Evolutionary conservation across 2,797 vertebrate species (phyloP).

Genomic region (Sebastes flavidus): DNA sequence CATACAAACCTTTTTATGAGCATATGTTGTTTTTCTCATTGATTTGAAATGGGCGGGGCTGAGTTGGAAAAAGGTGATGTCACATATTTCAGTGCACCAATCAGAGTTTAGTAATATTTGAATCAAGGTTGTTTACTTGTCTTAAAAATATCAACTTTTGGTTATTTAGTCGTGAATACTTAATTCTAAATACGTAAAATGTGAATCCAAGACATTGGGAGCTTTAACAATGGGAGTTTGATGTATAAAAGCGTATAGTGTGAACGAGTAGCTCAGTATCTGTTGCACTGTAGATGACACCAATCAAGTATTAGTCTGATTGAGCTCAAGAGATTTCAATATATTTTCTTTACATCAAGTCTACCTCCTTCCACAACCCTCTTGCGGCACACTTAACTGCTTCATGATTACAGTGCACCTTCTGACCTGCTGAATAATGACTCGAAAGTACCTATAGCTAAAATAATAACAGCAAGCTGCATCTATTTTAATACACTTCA

Average conservation of each 20-base stretch:
- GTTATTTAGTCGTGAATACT: background rate
- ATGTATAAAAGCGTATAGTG: background rate
- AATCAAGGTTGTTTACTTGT: too few relatives aligned
- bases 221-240: background rate
- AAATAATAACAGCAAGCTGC: background rate
- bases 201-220: background rate
- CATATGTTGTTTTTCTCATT: too few relatives aligned
- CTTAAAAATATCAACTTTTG: background rate
- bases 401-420: background rate
- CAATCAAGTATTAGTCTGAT: background rate
- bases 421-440: conserved; percentile 10
- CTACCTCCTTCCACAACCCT: background rate
- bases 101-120: too few relatives aligned
- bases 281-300: background rate
- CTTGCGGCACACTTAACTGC: background rate
- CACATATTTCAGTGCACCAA: too few relatives aligned
- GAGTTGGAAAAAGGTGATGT: too few relatives aligned
- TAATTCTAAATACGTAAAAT: background rate
- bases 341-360: background rate
- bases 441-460: background rate
- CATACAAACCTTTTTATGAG: too few relatives aligned
- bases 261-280: background rate
- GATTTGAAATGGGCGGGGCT: background rate
- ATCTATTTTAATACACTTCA: background rate
- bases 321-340: background rate